Evolutionary conservation across 1,140 invertebrate genomes (phyloP), one percentile per base, ranked within the genome.

Genomic region (Drosophila subobscura): DNA sequence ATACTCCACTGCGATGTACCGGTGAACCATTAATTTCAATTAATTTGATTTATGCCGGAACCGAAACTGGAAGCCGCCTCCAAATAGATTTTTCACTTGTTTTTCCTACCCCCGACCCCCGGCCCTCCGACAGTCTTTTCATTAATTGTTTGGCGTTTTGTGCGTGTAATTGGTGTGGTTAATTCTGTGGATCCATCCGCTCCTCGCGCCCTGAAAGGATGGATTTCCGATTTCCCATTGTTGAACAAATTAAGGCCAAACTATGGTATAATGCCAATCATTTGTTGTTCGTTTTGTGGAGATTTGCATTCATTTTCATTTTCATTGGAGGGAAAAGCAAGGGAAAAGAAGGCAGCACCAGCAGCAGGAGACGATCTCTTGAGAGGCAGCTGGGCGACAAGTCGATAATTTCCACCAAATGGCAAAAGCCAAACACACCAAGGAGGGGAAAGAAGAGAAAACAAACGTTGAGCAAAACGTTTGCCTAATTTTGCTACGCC

Each of bases 21-120:
- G 72, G 79, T 79, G 66, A 56, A 80, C 67, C 81, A 86, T 86
- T 73, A 86, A 86, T 86, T 80, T 80, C 77, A 79, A 86, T 86
- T 86, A 86, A 77, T 86, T 86, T 86, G 81, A 86, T 86, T 86
- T 77, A 86, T 85, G 77, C 58, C 33, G 61, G 33, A 86, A 77
- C 49, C 55, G 64, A 53, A 59, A 85, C 76, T 59, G 61, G 41
- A 41, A 41, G 64, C 44, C 40, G 50, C 56, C 55, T 61, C 33
- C 58, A 56, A 76, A 72, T 75, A 63, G 59, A 79, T 77, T 81
- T 79, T 59, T 54, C 52, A 49, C 60, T 57, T 37, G 29, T 51
- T 45, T 63, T 72, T 44, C 6, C n/a, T 23, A 14, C 42, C 3
- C 20, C n/a, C 1, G 2, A 5, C 14, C 2, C 5, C 10, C 23